Percentiles rank a stretch among this genome's conserved stretches.
Conservation (phyloP, 1,140 invertebrate genomes). For the Dreissena rostriformis region DNA sequence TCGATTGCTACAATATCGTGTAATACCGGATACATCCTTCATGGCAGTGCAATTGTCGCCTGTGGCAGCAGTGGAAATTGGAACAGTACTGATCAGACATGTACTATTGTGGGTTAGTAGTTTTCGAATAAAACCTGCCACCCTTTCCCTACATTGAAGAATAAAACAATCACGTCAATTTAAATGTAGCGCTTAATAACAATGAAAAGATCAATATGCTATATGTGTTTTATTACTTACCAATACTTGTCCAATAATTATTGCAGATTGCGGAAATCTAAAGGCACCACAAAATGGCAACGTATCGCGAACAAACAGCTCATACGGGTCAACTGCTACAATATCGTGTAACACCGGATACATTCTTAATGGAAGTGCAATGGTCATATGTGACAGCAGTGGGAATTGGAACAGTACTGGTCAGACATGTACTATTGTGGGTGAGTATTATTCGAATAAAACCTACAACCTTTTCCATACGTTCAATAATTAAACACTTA, state of each 20-base stretch:
- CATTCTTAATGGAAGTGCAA: background rate
- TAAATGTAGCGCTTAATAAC: too few relatives aligned
- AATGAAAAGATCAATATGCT: too few relatives aligned
- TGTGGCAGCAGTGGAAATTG: background rate
- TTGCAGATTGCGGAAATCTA: background rate
- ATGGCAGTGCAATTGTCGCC: background rate
- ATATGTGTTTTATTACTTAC: too few relatives aligned
- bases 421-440: too few relatives aligned
- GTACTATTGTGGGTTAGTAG: background rate
- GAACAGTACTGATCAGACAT: background rate
- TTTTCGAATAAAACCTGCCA: too few relatives aligned
- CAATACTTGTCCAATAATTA: too few relatives aligned
- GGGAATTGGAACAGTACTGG: background rate
- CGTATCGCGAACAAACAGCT: background rate
- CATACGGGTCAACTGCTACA: background rate
- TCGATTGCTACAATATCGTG: background rate
- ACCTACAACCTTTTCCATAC: too few relatives aligned
- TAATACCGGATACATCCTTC: background rate
- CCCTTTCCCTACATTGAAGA: too few relatives aligned
- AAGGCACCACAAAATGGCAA: background rate
- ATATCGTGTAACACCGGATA: background rate
- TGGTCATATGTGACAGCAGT: background rate
- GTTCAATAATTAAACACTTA: too few relatives aligned
- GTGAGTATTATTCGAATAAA: too few relatives aligned
- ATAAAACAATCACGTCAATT: too few relatives aligned